Evolutionary conservation across 2,113 vertebrate genomes (phyloP), one percentile per base, ranked within the genome.

Genomic region (Erythrolamprus reginae): DNA sequence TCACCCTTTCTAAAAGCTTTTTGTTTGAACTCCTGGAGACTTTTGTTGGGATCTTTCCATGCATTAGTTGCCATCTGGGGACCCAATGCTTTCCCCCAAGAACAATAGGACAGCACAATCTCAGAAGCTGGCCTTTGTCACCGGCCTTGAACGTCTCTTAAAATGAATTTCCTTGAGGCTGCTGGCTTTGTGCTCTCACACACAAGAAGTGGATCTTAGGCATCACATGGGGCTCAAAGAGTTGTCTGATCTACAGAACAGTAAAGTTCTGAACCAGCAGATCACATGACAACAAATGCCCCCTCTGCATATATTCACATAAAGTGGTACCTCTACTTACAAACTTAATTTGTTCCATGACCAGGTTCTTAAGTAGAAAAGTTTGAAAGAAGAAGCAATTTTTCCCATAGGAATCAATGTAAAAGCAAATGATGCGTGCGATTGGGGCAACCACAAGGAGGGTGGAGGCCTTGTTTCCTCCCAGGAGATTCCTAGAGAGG

Each of bases 11-110:
- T 82, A 88, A 84, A 52, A 65, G 83, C 47, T 28, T 56, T n/a
- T 55, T 21, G 50, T 92, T 92, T 86, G 33, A 91, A 86, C 56
- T 23, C 53, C 2, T 10, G 0, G n/a, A 92, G 47, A 86, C 50
- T 93, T 95, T 90, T 89, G 47, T 90, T 51, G 51, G 89, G 93
- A 23, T 6, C 84, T 85, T 92, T 88, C 91, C 92, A 89, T 88
- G 89, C 47, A 3, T 17, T 26, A 83, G 7, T 38, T 90, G 86
- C 58, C 8, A 91, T 95, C 89, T 56, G 58, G 93, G 91, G 77
- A 21, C 82, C 6, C 0, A 88, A 10, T 21, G 87, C 77, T 48
- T 53, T 93, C 92, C 45, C 13, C 21, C 77, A 90, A 87, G 10
- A 89, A 86, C 0, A 26, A 58, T 1, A 4, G 26, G 55, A 61